These are phyloP conservation scores for Edolisoma coerulescens DNA, from an alignment of 2,113 vertebrate species.

Conservation along the genomic window DNA sequence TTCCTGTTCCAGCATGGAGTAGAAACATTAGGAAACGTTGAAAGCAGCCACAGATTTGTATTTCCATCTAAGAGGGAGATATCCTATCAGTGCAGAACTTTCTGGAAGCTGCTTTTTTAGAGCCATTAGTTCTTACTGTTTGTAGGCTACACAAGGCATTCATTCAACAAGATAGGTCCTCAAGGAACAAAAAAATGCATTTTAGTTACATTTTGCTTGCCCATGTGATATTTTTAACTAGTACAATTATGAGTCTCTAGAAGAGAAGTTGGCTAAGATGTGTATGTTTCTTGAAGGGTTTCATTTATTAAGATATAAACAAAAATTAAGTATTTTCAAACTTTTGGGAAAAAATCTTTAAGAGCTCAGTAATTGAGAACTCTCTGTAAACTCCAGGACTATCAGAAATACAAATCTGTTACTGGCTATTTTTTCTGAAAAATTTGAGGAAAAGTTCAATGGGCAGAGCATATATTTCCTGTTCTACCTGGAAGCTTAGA, in stretches of 20 bases:
- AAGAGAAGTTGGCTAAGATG: neutral
- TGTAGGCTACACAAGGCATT: neutral
- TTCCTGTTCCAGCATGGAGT: neutral
- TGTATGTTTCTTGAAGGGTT: neutral
- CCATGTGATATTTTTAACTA: neutral
- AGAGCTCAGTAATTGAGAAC: neutral
- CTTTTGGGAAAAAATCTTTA: neutral
- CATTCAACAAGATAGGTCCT: neutral
- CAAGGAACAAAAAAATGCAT: neutral
- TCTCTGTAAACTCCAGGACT: neutral
- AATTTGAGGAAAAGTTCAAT: neutral
- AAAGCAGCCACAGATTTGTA: neutral
- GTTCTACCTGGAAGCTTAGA: neutral
- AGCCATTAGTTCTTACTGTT: neutral
- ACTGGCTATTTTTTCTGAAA: neutral
- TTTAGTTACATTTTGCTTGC: neutral
- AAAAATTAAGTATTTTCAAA: neutral
- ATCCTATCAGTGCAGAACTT: neutral
- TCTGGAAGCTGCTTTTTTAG: neutral
- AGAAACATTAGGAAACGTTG: neutral
- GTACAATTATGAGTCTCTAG: neutral
- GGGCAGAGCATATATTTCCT: neutral
- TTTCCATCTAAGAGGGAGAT: neutral
- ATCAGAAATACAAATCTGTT: neutral
- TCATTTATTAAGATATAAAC: neutral